Base-by-base conservation (phyloP, 1,140 invertebrate species). In the Bombus huntii region DNA sequence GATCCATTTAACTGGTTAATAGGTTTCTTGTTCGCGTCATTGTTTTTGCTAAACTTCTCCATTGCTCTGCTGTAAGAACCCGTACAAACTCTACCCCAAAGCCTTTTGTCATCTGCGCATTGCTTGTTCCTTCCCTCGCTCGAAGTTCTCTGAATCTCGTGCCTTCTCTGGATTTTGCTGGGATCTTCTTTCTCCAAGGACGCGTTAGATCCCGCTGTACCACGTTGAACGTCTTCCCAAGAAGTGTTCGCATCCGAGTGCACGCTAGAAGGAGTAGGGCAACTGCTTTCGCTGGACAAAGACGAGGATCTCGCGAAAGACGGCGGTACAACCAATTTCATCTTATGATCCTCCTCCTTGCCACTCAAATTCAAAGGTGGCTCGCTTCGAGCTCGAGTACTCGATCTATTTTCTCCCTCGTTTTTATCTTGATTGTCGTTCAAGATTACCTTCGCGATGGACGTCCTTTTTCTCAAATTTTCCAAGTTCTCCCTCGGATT, bases 21-120 rank as follows among this genome's bases (percentile, higher is more conserved):
- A 12, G 88, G 78, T 75, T 93, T 95, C 39, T 87, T 92, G 12
- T 72, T 71, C n/a, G 77, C 34, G 37, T 89, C 62, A 65, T 78
- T 71, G 81, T 84, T 91, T 77, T 94, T 95, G 28, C 92, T 94
- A 72, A 96, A 96, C 85, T 94, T 96, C 79, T 96, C 95, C 93
- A 96, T 95, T 6, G 95, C 95, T 39, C 95, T 92, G 3, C 93
- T 96, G 74, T 96, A 95, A 31, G 95, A 95, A 1, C 95, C 95
- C 0, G 94, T 95, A 83, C 96, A 96, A 10, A 96, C 93, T 85
- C 95, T 94, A 0, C 94, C 95, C 95, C 92, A 93, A 13, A 94
- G 65, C 42, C 89, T 93, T 28, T 92, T 93, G 34, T 93, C 91
- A 5, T 93, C 92, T 34, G 90, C 1, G 83, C 79, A 81, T 3